Evolutionary conservation across 2,113 vertebrate species (phyloP).

Genomic region (Carettochelys insculpta): DNA sequence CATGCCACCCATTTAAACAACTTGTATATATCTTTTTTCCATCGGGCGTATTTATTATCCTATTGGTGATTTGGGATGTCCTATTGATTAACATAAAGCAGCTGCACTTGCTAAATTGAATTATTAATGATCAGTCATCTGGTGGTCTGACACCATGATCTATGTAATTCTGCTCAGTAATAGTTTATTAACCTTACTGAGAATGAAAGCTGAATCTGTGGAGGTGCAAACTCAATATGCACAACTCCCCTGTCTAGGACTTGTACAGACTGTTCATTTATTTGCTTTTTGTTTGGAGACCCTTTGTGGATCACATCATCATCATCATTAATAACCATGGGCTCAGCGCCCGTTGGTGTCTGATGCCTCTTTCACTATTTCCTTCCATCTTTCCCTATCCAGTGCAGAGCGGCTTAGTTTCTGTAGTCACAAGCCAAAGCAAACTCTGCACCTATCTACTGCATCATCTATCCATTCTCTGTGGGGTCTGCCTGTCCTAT

Average conservation of each 20-base stretch:
- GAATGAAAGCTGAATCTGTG: background rate
- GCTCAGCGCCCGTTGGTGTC: too few relatives aligned
- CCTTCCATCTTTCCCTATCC: too few relatives aligned
- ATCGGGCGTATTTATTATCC: slow-evolving; percentile 33
- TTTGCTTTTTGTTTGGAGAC: background rate
- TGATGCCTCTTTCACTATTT: too few relatives aligned
- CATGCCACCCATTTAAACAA: background rate
- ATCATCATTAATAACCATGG: too few relatives aligned
- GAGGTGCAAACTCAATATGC: background rate
- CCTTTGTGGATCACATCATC: background rate
- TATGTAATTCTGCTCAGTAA: slow-evolving; percentile 3
- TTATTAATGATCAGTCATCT: slow-evolving; percentile 51
- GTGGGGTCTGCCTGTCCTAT: too few relatives aligned
- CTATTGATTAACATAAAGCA: slow-evolving; percentile 38
- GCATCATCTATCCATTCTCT: too few relatives aligned
- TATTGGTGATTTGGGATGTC: slow-evolving; percentile 48
- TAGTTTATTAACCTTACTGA: background rate
- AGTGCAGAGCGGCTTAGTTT: too few relatives aligned
- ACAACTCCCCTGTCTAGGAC: background rate
- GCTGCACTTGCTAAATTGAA: slow-evolving; percentile 30
- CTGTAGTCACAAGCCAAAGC: too few relatives aligned
- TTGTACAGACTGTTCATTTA: background rate
- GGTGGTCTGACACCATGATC: slow-evolving; percentile 2
- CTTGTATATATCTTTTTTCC: slow-evolving; percentile 15
- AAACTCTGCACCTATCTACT: too few relatives aligned